Base-by-base conservation (phyloP, 2,888 invertebrate species). In the Papilio protenor region DNA sequence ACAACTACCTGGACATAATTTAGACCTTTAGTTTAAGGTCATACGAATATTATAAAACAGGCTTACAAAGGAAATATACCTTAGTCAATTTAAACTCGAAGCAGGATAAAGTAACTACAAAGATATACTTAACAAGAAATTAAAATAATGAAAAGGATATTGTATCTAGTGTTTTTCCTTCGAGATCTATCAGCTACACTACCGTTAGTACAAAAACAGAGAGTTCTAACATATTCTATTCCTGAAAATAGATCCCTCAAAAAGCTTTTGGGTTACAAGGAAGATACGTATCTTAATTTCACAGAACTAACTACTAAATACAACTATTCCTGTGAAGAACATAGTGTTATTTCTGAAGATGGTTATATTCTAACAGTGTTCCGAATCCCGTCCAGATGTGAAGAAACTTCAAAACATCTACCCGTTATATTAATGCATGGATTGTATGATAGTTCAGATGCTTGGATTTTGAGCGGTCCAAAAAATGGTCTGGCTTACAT, bases 1-100 rank as follows among this genome's bases (percentile, higher is more conserved):
- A 47, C 73, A 77, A 79, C 80, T 81, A 81, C 80, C 78, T 73
- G 81, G 77, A 80, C 78, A 81, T 83, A 83, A 80, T 83, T 82
- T 82, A 89, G 89, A 85, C 87, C 91, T 90, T 88, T 86, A 86
- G 81, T 33, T 83, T 87, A 85, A 93, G 94, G 94, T 92, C 92
- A 88, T 84, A 83, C 85, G 80, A 83, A 88, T 89, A 84, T 92
- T 92, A 92, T 92, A 93, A 88, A 93, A 91, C 90, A 87, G 85
- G 83, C 85, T 86, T 82, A 87, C 85, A 88, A 88, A 87, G 84
- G 84, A 85, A 87, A 86, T 90, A 90, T 84, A 88, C 82, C 82
- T 82, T 84, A 83, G 82, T 86, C 79, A 85, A 84, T 85, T 83
- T 86, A 87, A 86, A 85, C 84, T 82, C 85, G 85, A 81, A 86